These are phyloP conservation scores for Acrocephalus arundinaceus DNA, from an alignment of 2,113 vertebrate genomes.

Conservation along the genomic window DNA sequence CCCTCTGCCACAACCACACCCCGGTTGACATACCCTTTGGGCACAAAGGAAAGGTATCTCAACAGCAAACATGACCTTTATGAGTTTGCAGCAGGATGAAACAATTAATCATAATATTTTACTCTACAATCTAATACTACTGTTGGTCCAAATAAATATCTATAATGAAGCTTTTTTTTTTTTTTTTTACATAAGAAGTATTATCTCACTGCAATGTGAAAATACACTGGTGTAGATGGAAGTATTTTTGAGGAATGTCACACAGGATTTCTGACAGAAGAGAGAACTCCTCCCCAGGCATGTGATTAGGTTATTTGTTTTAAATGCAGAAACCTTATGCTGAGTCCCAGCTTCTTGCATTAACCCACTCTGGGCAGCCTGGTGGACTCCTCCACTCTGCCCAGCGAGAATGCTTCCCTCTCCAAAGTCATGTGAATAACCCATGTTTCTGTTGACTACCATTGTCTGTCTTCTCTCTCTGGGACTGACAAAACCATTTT, in stretches of 20 bases:
- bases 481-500: neutral
- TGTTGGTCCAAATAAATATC: slow-evolving; percentile 12
- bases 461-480: neutral
- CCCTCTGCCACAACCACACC: neutral
- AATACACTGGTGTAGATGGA: neutral
- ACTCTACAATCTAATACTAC: neutral
- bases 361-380: neutral
- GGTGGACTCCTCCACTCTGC: neutral
- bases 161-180: neutral
- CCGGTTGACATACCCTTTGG: neutral
- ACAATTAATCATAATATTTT: slow-evolving; percentile 49
- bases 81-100: slow-evolving; percentile 41
- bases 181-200: neutral
- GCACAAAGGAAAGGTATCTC: slow-evolving; percentile 29
- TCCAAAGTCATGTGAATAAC: neutral
- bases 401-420: neutral
- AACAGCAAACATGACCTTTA: slow-evolving; percentile 56
- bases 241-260: neutral
- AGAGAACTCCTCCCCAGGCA: neutral
- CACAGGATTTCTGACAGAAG: neutral
- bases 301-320: neutral
- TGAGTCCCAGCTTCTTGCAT: neutral
- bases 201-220: neutral
- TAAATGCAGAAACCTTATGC: neutral
- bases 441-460: neutral